Evolutionary conservation across 2,113 vertebrate genomes (phyloP), one percentile per base, ranked within the genome.

Genomic region (Vidua macroura): DNA sequence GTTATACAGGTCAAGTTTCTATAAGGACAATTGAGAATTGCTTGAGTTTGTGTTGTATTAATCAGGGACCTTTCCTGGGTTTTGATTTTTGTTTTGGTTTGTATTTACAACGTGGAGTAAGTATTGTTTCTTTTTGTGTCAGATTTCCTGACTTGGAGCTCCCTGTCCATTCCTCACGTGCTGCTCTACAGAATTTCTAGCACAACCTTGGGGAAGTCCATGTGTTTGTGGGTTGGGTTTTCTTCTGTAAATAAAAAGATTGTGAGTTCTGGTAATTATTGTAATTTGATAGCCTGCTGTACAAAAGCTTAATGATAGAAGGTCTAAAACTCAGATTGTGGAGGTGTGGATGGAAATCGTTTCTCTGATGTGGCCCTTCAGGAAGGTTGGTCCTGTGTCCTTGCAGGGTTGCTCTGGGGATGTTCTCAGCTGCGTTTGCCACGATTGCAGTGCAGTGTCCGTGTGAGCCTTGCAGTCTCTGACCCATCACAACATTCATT

Each of bases 181-280:
- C 35, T 83, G 31, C 30, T 76, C 2, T 33, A 4, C 28, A 56
- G 28, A 27, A 8, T 67, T 91, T 70, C 68, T 76, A 4, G 63
- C 33, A 6, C 0, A 1, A 25, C 25, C 8, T 21, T 87, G 51
- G 64, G 68, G 80, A 67, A 83, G 41, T 31, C 21, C 10, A 0
- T 44, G 15, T 68, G 22, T 62, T 90, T 79, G 63, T 73, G 41
- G 12, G 69, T 91, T 86, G 37, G 30, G 60, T 82, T 90, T 93
- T 59, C 23, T 72, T 62, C n/a, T 66, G 23, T 58, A 69, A 88
- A 85, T 53, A 48, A 27, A 86, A 37, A 75, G 21, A 4, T 30
- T 64, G n/a, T 23, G 70, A 69, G 41, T 72, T 79, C 14, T 1
- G 86, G 31, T 79, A 62, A 52, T 86, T 76, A 51, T 0, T 85